phyloP scores from a whole-genome alignment of 2,113 vertebrate genomes.

The Campylorhamphus procurvoides region DNA sequence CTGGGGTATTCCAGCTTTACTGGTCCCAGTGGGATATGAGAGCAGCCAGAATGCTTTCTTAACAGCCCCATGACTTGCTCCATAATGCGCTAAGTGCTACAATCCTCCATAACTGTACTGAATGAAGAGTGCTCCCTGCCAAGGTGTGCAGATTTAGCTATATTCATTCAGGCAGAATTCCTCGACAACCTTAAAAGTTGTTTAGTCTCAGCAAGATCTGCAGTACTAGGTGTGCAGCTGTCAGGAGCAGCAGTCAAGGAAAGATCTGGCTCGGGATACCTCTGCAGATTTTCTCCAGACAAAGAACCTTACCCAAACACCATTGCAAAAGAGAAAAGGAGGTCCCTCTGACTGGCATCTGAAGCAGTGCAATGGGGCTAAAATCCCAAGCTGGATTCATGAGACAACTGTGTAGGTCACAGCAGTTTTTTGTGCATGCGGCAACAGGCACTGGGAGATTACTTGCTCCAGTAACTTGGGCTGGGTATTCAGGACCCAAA shows the following conservation, averaged over 20 bases:
- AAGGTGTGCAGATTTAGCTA: not conserved
- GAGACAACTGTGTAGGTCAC: not conserved
- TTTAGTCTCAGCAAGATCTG: not conserved
- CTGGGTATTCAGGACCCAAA: slow-evolving; percentile 43
- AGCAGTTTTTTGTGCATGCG: not conserved
- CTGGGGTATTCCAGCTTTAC: not conserved
- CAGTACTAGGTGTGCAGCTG: not conserved
- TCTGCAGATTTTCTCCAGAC: not conserved
- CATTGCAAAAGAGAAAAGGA: not conserved
- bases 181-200: not conserved
- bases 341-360: not conserved
- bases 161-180: slow-evolving; percentile 22
- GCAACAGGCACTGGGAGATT: slow-evolving; percentile 50
- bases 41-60: not conserved
- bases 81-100: not conserved
- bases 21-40: not conserved
- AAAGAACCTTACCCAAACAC: not conserved
- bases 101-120: not conserved
- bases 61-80: not conserved
- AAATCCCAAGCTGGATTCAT: fast-evolving
- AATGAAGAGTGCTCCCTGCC: not conserved
- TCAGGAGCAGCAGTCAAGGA: not conserved
- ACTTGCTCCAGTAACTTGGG: slow-evolving; percentile 45
- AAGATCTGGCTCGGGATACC: slow-evolving; percentile 21
- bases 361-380: not conserved